phyloP scores from a whole-genome alignment of 2,888 invertebrate species.

The Chalcosyrphus nemorum region DNA sequence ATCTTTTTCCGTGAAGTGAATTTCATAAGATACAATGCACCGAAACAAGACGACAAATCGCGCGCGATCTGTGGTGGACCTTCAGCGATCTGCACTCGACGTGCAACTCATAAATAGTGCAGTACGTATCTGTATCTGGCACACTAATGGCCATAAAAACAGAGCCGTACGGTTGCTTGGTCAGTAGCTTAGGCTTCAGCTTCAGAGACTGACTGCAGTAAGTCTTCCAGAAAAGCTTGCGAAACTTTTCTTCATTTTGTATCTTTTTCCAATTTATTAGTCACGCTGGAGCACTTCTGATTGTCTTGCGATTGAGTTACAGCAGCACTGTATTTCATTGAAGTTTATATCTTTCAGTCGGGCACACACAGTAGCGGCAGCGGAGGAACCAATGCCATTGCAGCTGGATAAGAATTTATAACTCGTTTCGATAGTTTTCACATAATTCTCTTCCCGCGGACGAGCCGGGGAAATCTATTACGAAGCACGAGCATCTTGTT shows the following conservation, averaged over 20 bases:
- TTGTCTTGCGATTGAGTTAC: conserved; percentile 20
- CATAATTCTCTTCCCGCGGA: conserved; percentile 6
- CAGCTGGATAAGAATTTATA: conserved; percentile 30
- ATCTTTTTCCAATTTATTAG: conserved; percentile 59
- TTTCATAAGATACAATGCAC: conserved; percentile 43
- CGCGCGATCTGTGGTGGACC: conserved; percentile 15
- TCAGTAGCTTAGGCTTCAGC: conserved; percentile 35
- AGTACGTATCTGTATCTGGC: conserved; percentile 8
- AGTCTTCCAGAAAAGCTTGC: conserved; percentile 20
- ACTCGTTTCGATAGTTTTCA: conserved; percentile 38
- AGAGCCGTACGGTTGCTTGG: conserved; percentile 13
- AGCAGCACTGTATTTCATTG: conserved; percentile 37
- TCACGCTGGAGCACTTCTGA: conserved; percentile 59
- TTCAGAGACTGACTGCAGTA: conserved; percentile 11
- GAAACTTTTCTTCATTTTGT: conserved; percentile 48
- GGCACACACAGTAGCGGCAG: not conserved
- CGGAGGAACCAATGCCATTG: not conserved
- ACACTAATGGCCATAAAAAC: conserved; percentile 28
- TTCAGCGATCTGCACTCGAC: conserved; percentile 24
- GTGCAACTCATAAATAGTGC: conserved; percentile 51
- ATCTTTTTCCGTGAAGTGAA: conserved; percentile 2
- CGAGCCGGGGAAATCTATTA: conserved; percentile 19
- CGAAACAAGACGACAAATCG: conserved; percentile 14
- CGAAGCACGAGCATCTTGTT: conserved; percentile 33
- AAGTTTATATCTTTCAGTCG: conserved; percentile 6